phyloP scores from a whole-genome alignment of 2,888 invertebrate species.

The Sphaeridia pumilis region DNA sequence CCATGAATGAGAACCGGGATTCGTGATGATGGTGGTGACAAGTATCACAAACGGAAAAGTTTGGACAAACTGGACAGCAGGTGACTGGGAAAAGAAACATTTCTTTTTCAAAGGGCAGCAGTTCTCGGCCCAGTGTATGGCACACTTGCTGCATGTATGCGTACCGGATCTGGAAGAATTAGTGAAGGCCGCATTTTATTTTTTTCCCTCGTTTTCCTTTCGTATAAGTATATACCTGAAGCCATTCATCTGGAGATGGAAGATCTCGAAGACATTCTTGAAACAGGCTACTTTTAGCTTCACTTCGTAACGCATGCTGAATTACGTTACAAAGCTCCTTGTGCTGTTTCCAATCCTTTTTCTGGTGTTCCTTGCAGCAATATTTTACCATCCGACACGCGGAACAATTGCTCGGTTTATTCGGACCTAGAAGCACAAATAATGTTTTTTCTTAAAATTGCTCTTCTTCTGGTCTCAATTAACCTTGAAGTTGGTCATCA shows the following conservation, averaged over 20 bases:
- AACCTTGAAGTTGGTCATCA: too few relatives aligned
- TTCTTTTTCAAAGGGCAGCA: constrained; percentile 57
- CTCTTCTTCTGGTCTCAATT: too few relatives aligned
- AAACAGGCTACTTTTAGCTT: constrained; percentile 44
- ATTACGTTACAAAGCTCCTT: constrained; percentile 51
- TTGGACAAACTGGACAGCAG: constrained; percentile 5
- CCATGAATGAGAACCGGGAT: constrained; percentile 3
- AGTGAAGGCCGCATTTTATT: not conserved
- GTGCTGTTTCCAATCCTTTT: constrained; percentile 49
- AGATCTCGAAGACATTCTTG: constrained; percentile 42
- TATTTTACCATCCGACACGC: constrained; percentile 53
- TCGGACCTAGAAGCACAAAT: too few relatives aligned
- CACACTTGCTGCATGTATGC: constrained; percentile 52
- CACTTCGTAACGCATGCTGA: constrained; percentile 46
- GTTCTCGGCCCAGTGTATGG: constrained; percentile 46
- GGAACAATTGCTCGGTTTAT: constrained; percentile 40
- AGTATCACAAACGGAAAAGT: constrained; percentile 42
- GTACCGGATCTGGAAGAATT: constrained; percentile 45
- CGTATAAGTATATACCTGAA: constrained; percentile 15
- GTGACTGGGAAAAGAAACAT: constrained; percentile 52
- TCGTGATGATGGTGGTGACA: constrained; percentile 44
- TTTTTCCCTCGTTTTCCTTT: too few relatives aligned
- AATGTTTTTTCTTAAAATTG: too few relatives aligned
- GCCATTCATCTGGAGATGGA: constrained; percentile 48
- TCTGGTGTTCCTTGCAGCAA: constrained; percentile 51